A percentile compares a stretch with the other conserved stretches of the same genome.
These are phyloP conservation scores for Falco berigora DNA, from an alignment of 2,797 vertebrate genomes.

Conservation along the genomic window DNA sequence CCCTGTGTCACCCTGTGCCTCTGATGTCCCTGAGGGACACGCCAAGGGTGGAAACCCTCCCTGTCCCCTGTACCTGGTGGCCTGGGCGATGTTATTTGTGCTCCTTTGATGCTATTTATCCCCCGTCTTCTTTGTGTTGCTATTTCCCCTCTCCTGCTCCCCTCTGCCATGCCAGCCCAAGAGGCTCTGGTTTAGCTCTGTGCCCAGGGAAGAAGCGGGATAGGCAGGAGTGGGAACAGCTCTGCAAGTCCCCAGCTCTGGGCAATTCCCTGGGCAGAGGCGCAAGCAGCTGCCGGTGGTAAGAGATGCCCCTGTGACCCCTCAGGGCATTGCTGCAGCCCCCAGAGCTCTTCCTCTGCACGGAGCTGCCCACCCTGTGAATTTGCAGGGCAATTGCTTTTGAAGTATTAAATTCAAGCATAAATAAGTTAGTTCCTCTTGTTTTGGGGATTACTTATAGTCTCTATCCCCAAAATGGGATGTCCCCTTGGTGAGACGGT, in stretches of 20 bases:
- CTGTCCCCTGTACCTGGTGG: background rate
- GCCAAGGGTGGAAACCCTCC: accelerated
- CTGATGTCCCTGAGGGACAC: background rate
- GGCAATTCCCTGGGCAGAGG: background rate
- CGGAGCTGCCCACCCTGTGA: background rate
- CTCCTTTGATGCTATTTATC: background rate
- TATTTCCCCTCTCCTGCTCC: background rate
- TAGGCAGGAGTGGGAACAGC: background rate
- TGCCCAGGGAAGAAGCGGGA: background rate
- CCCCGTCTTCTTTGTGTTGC: too few species aligned
- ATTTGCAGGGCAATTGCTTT: background rate
- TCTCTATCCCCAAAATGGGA: background rate
- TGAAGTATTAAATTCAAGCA: background rate
- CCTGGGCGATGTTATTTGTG: background rate
- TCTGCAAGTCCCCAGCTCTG: background rate
- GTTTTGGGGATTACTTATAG: background rate
- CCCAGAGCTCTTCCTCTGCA: background rate
- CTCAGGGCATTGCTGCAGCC: background rate
- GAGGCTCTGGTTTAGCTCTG: background rate
- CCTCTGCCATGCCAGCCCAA: background rate
- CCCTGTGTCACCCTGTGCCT: too few species aligned
- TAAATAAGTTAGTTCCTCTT: background rate
- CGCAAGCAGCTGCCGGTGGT: background rate
- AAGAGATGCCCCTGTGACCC: background rate
- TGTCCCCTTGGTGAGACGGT: background rate